Percentiles rank a stretch among this genome's conserved stretches.
These are phyloP conservation scores for Globicephala melas DNA, from an alignment of 2,113 vertebrate species.

Conservation along the genomic window DNA sequence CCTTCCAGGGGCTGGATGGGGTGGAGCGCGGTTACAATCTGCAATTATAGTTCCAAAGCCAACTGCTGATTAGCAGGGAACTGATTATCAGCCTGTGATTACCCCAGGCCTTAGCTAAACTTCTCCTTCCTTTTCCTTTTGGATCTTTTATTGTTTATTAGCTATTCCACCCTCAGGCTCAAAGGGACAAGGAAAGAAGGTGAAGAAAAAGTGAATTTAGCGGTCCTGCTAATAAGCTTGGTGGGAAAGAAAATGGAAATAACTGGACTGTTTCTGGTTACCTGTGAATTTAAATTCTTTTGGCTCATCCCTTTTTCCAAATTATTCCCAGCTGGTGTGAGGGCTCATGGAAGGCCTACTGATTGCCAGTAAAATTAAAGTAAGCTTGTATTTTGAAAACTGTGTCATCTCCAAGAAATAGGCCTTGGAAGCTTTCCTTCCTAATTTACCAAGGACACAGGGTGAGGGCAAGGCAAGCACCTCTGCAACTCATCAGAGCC, in stretches of 20 bases:
- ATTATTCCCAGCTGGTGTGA: conserved; percentile 47
- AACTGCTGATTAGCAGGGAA: neutral
- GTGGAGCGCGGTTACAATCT: neutral
- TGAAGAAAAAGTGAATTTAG: neutral
- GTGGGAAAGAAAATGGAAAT: neutral
- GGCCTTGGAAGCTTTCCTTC: neutral
- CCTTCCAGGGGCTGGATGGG: neutral
- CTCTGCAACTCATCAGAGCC: neutral
- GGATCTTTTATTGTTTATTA: neutral
- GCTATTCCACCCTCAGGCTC: conserved; percentile 18
- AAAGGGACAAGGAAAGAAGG: neutral
- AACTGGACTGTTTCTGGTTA: neutral
- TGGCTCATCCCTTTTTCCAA: neutral
- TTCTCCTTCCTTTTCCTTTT: conserved; percentile 46
- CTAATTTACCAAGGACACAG: neutral
- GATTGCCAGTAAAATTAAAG: conserved; percentile 45
- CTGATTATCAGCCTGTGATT: conserved; percentile 28
- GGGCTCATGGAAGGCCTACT: neutral
- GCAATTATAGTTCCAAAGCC: neutral
- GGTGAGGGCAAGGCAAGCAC: neutral
- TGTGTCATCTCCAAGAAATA: neutral
- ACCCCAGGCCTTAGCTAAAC: neutral
- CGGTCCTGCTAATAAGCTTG: neutral
- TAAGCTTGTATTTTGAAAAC: conserved; percentile 42
- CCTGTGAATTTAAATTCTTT: conserved; percentile 19